A percentile compares a stretch with the other conserved stretches of the same genome.
These are phyloP conservation scores for Epizoanthus fatuus DNA, from an alignment of 92 coral and sea anemone species.

Conservation along the genomic window DNA sequence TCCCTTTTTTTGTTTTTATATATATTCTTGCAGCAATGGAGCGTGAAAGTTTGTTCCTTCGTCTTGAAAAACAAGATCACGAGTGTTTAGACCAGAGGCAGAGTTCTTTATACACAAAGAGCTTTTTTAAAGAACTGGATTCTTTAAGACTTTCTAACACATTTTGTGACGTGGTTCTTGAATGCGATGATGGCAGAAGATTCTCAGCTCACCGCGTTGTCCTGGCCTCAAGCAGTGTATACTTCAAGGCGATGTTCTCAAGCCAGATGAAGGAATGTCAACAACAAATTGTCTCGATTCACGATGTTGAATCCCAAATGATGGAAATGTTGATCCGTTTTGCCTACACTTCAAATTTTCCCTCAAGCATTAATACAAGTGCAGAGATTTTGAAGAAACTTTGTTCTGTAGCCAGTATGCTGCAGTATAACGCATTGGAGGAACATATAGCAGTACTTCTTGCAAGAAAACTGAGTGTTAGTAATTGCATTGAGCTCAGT, in stretches of 20 bases:
- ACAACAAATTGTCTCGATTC: constrained; percentile 24
- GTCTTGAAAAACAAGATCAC: too few relatives aligned
- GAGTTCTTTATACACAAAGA: constrained; percentile 3
- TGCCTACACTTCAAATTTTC: constrained; percentile 20
- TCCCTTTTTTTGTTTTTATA: too few relatives aligned
- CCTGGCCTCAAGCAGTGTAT: constrained; percentile 47
- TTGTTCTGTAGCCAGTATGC: background rate
- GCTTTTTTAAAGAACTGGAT: constrained; percentile 44
- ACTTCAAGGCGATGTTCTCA: constrained; percentile 53
- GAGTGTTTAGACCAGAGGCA: too few relatives aligned
- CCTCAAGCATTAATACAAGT: background rate
- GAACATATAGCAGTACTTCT: background rate
- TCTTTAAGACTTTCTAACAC: constrained; percentile 6
- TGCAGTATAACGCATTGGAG: background rate
- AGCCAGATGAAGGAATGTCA: constrained; percentile 53
- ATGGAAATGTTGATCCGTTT: constrained; percentile 36
- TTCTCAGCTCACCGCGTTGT: constrained; percentile 47
- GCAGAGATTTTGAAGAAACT: background rate
- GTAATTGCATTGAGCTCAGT: background rate
- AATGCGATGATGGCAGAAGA: constrained; percentile 41
- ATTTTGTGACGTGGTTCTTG: constrained; percentile 46
- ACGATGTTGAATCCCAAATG: constrained; percentile 24
- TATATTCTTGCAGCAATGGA: too few relatives aligned
- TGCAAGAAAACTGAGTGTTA: background rate
- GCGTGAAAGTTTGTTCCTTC: too few relatives aligned